Evolutionary conservation across 37 sponge, comb jelly and placozoan species (phyloP), one percentile per base, ranked within the genome.

Genomic region (Diacarnus erythraeanus): DNA sequence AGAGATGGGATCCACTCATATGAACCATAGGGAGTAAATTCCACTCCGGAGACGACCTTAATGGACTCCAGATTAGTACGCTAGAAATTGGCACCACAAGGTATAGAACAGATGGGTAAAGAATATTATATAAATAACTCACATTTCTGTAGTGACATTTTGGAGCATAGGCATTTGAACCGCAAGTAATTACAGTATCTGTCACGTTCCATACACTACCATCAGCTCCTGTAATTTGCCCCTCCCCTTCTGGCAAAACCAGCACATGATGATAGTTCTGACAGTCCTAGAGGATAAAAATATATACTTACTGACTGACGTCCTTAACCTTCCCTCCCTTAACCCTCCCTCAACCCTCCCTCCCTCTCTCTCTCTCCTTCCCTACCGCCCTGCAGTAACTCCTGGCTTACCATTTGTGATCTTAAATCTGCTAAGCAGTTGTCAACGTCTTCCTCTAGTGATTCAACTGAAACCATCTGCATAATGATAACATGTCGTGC

Each of bases 131-230:
- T 60, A 22, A 72, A 1, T 29, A 12, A n/a, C 81, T 61, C 57
- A 88, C 89, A 59, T 35, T 25, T 83, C 89, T 60, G 56, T 77
- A 88, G 6, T 77, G 57, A 56, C 89, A 88, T 3, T 22, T 12
- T 1, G 83, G 83, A 12, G 1, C 1, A 26, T 38, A 61, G 26
- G 78, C 78, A 20, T 88, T 88, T 42, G 79, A 57, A 40, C 89
- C 72, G 43, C 89, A 88, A 17, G 51, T 38, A 22, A 88, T 57
- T 22, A 88, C 54, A 34, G 79, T 83, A 40, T 77, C 74, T 2
- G 21, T 59, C 39, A 41, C 29, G 21, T 33, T 40, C 40, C 23
- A 29, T 4, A 21, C 26, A 2, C 18, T n/a, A 4, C 83, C 83
- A 2, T 1, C 33, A 0, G 22, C 29, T 20, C 21, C 34, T 23